These are phyloP conservation scores for Temnothorax ravouxi DNA, from an alignment of 2,888 invertebrate species.

Conservation along the genomic window DNA sequence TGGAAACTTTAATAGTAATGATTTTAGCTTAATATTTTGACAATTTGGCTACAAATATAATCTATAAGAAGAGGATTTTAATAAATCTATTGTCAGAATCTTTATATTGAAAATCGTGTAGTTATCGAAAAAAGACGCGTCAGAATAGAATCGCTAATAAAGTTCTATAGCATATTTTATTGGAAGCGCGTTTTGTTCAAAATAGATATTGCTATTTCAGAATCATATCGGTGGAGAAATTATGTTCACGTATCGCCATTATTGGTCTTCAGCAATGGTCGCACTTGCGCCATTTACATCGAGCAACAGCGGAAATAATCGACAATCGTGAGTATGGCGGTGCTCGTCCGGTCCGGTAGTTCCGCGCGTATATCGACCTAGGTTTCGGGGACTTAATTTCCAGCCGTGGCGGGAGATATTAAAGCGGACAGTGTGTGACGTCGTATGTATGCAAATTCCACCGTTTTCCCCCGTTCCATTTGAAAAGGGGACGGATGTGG, in stretches of 20 bases:
- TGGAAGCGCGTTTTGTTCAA: neutral
- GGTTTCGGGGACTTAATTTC: constrained; percentile 82
- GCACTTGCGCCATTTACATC: constrained; percentile 63
- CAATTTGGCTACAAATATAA: neutral
- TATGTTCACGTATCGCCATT: constrained; percentile 50
- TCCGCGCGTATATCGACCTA: constrained; percentile 68
- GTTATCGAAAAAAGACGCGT: neutral
- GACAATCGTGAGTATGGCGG: constrained; percentile 65
- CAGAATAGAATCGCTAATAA: neutral
- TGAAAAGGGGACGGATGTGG: constrained; percentile 67
- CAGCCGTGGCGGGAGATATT: constrained; percentile 82
- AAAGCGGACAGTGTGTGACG: constrained; percentile 82
- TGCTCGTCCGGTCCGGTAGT: constrained; percentile 71
- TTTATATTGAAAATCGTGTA: neutral
- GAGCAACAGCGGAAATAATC: constrained; percentile 69
- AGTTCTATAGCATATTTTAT: neutral
- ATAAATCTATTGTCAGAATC: neutral
- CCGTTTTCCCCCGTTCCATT: constrained; percentile 66
- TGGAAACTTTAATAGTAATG: neutral
- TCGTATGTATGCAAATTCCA: constrained; percentile 84
- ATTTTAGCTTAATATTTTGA: neutral
- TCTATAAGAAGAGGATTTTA: neutral
- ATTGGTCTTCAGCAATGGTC: constrained; percentile 54
- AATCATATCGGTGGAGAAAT: constrained; percentile 17
- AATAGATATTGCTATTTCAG: neutral